Conservation (phyloP, 2,888 invertebrate genomes). For the Bugulina stolonifera region DNA sequence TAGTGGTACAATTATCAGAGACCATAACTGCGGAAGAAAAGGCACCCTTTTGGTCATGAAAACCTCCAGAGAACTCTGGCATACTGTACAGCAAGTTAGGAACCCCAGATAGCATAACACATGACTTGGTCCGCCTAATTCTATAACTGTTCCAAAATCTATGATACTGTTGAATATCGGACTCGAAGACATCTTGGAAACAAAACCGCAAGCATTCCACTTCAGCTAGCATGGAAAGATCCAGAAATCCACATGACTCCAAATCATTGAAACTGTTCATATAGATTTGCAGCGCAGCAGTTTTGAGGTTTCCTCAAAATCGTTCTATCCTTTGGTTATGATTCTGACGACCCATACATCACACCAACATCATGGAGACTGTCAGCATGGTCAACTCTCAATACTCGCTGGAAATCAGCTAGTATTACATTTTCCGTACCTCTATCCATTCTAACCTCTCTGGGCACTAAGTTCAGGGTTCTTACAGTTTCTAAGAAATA, state of each 20-base stretch:
- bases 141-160: background rate
- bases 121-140: background rate
- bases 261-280: background rate
- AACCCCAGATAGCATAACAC: background rate
- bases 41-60: background rate
- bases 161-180: background rate
- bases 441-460: background rate
- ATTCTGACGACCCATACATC: background rate
- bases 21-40: too few relatives aligned
- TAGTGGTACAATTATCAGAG: background rate
- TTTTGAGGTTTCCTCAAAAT: background rate
- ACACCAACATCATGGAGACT: background rate
- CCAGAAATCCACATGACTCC: too few relatives aligned
- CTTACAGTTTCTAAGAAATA: background rate
- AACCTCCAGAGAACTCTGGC: background rate
- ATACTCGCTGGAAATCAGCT: background rate
- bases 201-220: conserved; percentile 3
- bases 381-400: background rate
- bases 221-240: background rate
- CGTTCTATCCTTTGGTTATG: conserved; percentile 6
- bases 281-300: background rate
- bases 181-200: background rate
- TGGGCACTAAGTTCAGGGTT: background rate
- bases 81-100: background rate
- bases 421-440: background rate